These are phyloP conservation scores for Chrysomela aeneicollis DNA, from an alignment of 2,888 invertebrate genomes.

Conservation along the genomic window DNA sequence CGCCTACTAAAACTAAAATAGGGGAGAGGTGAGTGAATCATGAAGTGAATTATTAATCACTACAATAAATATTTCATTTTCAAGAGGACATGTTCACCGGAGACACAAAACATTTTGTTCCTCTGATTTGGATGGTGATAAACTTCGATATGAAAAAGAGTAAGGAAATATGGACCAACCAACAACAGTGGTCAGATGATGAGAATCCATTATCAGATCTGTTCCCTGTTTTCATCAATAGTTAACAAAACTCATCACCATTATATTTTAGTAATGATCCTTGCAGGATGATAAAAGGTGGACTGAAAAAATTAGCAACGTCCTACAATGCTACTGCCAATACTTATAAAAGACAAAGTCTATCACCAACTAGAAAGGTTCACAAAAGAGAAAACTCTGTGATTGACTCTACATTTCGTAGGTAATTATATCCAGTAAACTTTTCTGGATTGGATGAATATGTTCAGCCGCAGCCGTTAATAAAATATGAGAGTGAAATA, in stretches of 20 bases:
- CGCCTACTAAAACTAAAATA: constrained; percentile 24
- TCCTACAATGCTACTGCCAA: constrained; percentile 31
- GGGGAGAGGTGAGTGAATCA: constrained; percentile 23
- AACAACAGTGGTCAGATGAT: neutral
- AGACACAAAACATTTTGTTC: constrained; percentile 22
- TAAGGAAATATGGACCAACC: constrained; percentile 19
- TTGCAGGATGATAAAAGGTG: constrained; percentile 39
- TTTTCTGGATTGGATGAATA: too few species aligned
- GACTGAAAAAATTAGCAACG: constrained; percentile 38
- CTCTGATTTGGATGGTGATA: constrained; percentile 27
- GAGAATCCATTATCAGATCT: neutral
- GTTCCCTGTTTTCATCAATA: neutral
- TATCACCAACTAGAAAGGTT: constrained; percentile 5
- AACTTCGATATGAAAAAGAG: constrained; percentile 34
- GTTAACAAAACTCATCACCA: constrained; percentile 4
- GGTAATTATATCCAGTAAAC: constrained; percentile 24
- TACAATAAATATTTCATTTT: constrained; percentile 10
- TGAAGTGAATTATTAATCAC: neutral
- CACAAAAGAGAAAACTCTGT: constrained; percentile 18
- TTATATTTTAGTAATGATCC: constrained; percentile 23
- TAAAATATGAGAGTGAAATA: too few species aligned
- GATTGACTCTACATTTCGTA: constrained; percentile 31
- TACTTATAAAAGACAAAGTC: constrained; percentile 17
- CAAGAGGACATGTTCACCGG: constrained; percentile 16
- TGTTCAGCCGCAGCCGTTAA: too few species aligned